phyloP scores from a whole-genome alignment of 2,797 vertebrate species.

The Xyrichtys novacula region DNA sequence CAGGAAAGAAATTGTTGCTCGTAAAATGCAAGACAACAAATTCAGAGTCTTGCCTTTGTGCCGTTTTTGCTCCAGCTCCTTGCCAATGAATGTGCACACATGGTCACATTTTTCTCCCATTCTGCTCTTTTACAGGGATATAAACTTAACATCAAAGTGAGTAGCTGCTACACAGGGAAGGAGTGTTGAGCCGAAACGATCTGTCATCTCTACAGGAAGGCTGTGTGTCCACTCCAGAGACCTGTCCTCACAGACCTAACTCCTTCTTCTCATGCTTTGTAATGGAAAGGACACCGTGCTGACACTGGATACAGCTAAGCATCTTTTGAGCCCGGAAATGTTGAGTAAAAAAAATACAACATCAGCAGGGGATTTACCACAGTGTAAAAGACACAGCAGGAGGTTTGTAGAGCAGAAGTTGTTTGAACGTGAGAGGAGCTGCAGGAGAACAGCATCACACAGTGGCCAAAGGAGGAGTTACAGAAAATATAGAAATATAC shows the following conservation, averaged over 20 bases:
- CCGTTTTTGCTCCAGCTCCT: constrained; percentile 14
- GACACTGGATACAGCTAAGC: constrained; percentile 40
- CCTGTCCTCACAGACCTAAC: constrained; percentile 33
- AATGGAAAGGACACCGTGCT: constrained; percentile 47
- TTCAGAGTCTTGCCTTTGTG: constrained; percentile 38
- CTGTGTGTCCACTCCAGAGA: constrained; percentile 42
- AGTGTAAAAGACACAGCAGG: constrained; percentile 42
- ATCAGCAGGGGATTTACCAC: constrained; percentile 44
- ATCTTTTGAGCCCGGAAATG: constrained; percentile 26
- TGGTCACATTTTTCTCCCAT: constrained; percentile 17
- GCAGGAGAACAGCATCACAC: constrained; percentile 9
- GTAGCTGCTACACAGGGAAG: not conserved
- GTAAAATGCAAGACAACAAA: constrained; percentile 42
- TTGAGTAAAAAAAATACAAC: constrained; percentile 20
- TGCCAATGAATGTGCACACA: constrained; percentile 41
- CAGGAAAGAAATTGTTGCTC: constrained; percentile 35
- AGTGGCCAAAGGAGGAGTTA: not conserved
- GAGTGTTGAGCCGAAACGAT: constrained; percentile 53
- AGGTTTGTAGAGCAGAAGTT: not conserved
- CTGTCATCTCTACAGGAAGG: constrained; percentile 54
- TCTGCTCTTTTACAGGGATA: constrained; percentile 22
- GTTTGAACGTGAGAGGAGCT: constrained; percentile 11
- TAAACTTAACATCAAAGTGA: constrained; percentile 52
- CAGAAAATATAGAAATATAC: not conserved
- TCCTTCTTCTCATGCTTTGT: constrained; percentile 34